phyloP scores from a whole-genome alignment of 2,888 invertebrate genomes.

The Minunthozetes semirufus region DNA sequence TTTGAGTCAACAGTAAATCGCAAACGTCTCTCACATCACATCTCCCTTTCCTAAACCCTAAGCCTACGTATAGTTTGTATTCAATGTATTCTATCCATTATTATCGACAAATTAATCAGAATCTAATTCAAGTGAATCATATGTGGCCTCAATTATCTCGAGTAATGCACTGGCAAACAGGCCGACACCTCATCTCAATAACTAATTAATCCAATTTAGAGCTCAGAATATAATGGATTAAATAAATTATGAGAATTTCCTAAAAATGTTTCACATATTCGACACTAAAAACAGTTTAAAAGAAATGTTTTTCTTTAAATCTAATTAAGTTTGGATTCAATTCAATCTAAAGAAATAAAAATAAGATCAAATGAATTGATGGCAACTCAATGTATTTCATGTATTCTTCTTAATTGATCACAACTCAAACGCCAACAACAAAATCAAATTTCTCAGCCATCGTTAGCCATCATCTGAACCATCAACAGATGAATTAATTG shows the following conservation, averaged over 20 bases:
- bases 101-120: constrained; percentile 1
- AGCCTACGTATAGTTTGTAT: not conserved
- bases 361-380: too few species aligned
- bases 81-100: not conserved
- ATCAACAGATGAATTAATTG: too few species aligned
- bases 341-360: too few species aligned
- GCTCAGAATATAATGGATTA: not conserved
- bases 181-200: not conserved
- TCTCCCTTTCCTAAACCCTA: not conserved
- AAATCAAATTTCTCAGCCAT: too few species aligned
- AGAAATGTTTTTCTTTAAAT: too few species aligned
- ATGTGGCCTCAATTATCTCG: constrained; percentile 4
- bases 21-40: not conserved
- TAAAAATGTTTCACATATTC: not conserved
- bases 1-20: constrained; percentile 12
- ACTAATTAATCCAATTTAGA: not conserved
- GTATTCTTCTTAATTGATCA: too few species aligned
- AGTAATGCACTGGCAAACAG: not conserved
- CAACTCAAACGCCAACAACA: too few species aligned
- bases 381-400: too few species aligned
- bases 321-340: too few species aligned
- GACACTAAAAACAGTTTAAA: too few species aligned
- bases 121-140: not conserved
- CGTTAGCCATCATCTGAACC: too few species aligned
- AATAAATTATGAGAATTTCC: not conserved